Base-by-base conservation (phyloP, 2,797 vertebrate species). In the Gymnothorax javanicus region DNA sequence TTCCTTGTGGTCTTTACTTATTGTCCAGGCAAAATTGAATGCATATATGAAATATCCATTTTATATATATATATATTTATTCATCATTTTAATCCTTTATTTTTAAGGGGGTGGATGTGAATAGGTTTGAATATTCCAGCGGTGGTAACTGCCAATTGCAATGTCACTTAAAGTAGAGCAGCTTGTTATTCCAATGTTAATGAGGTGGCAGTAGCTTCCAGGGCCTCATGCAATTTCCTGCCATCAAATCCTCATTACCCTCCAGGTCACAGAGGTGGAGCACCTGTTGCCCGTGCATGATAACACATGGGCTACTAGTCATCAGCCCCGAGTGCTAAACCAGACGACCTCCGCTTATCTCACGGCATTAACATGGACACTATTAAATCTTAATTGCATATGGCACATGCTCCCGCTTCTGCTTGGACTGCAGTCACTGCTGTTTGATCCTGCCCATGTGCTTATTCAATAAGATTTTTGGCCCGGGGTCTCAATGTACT, bases 121-220 rank as follows among this genome's bases (percentile, higher is more conserved):
- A 83, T 5, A 82, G 64, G 27, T 84, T 64, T 75, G 67, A 85
- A 85, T 52, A 11, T 85, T 23, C 5, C 23, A 58, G 56, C 25
- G 15, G 52, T n/a, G 13, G 60, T 73, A 73, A 73, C 60, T 64
- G 82, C 54, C 27, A 71, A 84, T 79, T 25, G 6, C 67, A 62
- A 60, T 60, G 54, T 56, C 60, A n/a, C 86, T 64, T 77, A 50
- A 84, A 13, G 59, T 87, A 25, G 56, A n/a, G 20, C 82, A 77
- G 82, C 86, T 87, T 83, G 73, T 84, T 84, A 84, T 87, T 87
- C 20, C 82, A 64, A 87, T 84, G 82, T 82, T 84, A 84, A 87
- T 87, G 69, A 87, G 71, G 58, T 52, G 71, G 58, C 56, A 12
- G 58, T 56, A 13, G 58, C 75, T 62, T 77, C 60, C 69, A 25